Conservation (phyloP, 2,888 invertebrate genomes). For the Netelia melanura region DNA sequence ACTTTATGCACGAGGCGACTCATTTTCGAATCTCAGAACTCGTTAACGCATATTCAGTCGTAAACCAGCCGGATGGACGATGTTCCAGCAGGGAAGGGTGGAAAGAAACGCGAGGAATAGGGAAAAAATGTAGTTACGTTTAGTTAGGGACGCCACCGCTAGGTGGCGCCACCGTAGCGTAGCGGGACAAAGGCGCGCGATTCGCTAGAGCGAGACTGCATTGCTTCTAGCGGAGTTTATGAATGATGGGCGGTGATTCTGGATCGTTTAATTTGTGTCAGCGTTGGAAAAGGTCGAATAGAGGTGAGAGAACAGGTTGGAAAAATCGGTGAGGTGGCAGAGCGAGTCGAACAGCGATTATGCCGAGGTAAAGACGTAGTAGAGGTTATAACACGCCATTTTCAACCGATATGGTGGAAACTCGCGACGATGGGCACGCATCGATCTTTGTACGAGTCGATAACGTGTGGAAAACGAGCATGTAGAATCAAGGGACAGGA, state of each 20-base stretch:
- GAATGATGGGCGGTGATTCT: conserved; percentile 77
- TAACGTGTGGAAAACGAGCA: not conserved
- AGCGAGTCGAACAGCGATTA: not conserved
- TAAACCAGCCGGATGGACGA: not conserved
- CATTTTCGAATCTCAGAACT: conserved; percentile 22
- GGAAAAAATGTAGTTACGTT: no score
- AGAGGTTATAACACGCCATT: conserved; percentile 11
- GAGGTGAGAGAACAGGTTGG: conserved; percentile 5
- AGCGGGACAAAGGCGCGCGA: not conserved
- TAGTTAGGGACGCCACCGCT: conserved; percentile 44
- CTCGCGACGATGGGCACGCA: conserved; percentile 10
- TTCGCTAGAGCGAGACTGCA: not conserved
- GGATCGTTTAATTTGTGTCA: conserved; percentile 75
- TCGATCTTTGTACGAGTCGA: conserved; percentile 54
- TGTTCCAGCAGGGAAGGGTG: no score
- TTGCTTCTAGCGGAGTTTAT: conserved; percentile 61
- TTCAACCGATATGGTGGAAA: not conserved
- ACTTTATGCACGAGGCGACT: conserved; percentile 26
- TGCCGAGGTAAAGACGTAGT: conserved; percentile 5
- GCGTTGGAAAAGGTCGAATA: conserved; percentile 62
- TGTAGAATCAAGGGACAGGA: conserved; percentile 18
- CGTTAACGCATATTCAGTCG: conserved; percentile 13
- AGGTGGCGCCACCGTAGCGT: not conserved
- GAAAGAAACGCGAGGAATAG: not conserved
- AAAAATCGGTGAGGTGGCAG: conserved; percentile 1